Conservation (phyloP, 2,797 vertebrate genomes). For the Danionella dracula region DNA sequence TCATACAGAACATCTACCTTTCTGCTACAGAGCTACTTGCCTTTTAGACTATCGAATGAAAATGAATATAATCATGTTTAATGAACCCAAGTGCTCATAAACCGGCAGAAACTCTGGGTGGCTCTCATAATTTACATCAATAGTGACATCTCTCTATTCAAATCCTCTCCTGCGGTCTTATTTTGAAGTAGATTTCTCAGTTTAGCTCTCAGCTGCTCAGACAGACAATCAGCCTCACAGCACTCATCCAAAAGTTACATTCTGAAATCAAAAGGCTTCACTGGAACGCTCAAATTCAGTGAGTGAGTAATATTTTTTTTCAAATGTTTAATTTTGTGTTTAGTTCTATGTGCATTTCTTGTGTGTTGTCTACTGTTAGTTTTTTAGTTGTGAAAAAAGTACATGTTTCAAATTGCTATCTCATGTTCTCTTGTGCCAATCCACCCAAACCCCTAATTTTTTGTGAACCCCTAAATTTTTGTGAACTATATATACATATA, state of each 20-base stretch:
- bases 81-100: constrained; percentile 5
- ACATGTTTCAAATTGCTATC: no score
- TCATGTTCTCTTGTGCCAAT: no score
- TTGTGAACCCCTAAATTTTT: no score
- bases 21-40: neutral
- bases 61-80: constrained; percentile 1
- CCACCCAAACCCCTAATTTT: no score
- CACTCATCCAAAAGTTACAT: neutral
- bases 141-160: neutral
- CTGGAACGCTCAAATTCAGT: neutral
- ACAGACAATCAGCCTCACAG: neutral
- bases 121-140: neutral
- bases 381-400: no score
- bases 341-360: no score
- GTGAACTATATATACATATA: no score
- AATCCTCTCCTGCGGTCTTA: neutral
- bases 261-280: neutral
- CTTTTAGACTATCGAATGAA: neutral
- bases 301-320: neutral
- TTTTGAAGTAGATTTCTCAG: constrained; percentile 4
- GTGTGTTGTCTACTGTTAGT: no score
- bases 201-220: neutral
- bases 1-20: neutral
- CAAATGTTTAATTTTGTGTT: no score
- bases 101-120: neutral